phyloP scores from a whole-genome alignment of 2,797 vertebrate genomes.

The Takifugu rubripes region DNA sequence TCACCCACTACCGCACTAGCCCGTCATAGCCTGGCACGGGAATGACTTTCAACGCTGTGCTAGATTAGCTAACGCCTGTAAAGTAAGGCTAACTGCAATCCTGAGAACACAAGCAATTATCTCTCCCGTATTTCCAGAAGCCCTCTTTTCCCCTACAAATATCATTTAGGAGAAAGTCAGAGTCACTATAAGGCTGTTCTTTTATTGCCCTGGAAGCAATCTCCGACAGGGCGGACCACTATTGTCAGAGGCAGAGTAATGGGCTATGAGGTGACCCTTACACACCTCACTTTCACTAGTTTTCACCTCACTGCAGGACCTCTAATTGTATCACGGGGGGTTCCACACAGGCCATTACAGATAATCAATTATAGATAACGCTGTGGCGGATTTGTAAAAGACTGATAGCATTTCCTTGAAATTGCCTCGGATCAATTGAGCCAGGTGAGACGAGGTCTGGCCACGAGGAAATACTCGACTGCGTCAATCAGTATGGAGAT shows the following conservation, averaged over 20 bases:
- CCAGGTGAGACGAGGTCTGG: conserved; percentile 8
- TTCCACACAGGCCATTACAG: conserved; percentile 49
- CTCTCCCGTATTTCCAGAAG: conserved; percentile 39
- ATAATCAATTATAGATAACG: conserved; percentile 58
- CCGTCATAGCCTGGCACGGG: conserved; percentile 46
- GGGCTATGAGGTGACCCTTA: conserved; percentile 57
- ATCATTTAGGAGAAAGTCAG: conserved; percentile 4
- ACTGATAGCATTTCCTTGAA: conserved; percentile 40
- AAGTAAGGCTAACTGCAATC: conserved; percentile 37
- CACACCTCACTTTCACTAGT: conserved; percentile 34
- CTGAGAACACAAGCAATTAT: conserved; percentile 61
- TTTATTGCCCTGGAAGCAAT: conserved; percentile 21
- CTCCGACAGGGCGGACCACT: conserved; percentile 21
- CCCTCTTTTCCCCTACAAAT: conserved; percentile 9
- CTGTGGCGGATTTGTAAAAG: conserved; percentile 48
- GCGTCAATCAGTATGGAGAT: conserved; percentile 6
- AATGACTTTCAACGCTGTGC: conserved; percentile 26
- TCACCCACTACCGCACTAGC: conserved; percentile 50
- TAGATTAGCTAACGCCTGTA: conserved; percentile 41
- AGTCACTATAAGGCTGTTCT: neutral
- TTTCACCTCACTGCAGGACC: conserved; percentile 38
- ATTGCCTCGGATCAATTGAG: conserved; percentile 20
- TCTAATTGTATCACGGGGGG: conserved; percentile 66
- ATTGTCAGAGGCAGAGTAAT: conserved; percentile 61
- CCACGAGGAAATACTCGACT: conserved; percentile 11